Evolutionary conservation across 2,888 invertebrate genomes (phyloP).

Genomic region (Scaptomyza tumidula): DNA sequence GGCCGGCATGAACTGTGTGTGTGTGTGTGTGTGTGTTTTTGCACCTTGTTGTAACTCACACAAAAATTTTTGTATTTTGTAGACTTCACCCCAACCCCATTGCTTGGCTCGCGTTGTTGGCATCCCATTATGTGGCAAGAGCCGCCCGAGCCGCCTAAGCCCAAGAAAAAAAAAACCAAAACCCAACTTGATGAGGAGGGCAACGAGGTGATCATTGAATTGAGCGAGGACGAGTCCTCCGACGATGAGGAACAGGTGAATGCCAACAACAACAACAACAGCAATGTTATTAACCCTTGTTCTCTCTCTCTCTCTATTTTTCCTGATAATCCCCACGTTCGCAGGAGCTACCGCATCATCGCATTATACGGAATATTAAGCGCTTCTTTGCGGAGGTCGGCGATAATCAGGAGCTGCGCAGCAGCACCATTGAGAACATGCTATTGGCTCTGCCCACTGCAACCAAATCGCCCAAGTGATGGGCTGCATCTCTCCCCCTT

Average conservation of each 20-base stretch:
- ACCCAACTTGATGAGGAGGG: constrained; percentile 83
- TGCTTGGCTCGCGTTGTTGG: constrained; percentile 87
- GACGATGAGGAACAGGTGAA: constrained; percentile 82
- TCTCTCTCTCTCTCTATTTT: constrained; percentile 14
- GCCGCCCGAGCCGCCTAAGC: constrained; percentile 84
- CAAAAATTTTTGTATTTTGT: constrained; percentile 69
- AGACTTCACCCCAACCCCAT: constrained; percentile 86
- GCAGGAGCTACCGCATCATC: constrained; percentile 87
- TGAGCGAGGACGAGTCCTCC: constrained; percentile 84
- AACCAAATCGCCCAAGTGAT: constrained; percentile 72
- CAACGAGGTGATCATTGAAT: constrained; percentile 83
- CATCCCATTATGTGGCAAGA: constrained; percentile 88
- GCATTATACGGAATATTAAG: constrained; percentile 87
- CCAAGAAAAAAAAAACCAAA: constrained; percentile 84
- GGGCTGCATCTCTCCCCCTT: neutral
- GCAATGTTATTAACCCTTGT: constrained; percentile 42
- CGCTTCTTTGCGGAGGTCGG: constrained; percentile 84
- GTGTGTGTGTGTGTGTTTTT: neutral
- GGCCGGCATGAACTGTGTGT: constrained; percentile 11
- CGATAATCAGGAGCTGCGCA: constrained; percentile 82
- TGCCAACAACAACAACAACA: constrained; percentile 17
- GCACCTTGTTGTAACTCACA: constrained; percentile 13
- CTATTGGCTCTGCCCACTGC: constrained; percentile 82
- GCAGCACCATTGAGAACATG: constrained; percentile 84
- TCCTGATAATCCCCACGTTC: neutral